Percentiles rank a stretch among this genome's conserved stretches.
phyloP scores from a whole-genome alignment of 2,113 vertebrate genomes.

The Podarcis muralis region DNA sequence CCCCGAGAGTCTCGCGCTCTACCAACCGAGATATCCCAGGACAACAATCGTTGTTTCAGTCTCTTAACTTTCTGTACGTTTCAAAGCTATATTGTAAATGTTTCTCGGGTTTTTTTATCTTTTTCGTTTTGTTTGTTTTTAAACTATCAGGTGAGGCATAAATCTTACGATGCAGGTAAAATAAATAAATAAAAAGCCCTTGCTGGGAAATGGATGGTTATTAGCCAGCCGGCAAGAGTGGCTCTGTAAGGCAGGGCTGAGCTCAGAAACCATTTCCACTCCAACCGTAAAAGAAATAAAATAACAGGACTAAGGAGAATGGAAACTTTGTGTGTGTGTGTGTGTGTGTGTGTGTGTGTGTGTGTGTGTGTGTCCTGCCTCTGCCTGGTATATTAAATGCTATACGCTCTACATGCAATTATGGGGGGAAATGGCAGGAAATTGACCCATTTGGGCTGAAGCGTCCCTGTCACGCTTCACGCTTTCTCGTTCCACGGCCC shows the following conservation, averaged over 20 bases:
- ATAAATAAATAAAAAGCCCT: slow-evolving; percentile 56
- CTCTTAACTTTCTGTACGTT: too few relatives aligned
- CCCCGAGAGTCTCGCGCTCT: too few relatives aligned
- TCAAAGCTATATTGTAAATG: too few relatives aligned
- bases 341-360: too few relatives aligned
- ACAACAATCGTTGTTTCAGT: too few relatives aligned
- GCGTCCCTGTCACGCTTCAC: slow-evolving; percentile 61
- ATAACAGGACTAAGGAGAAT: slow-evolving; percentile 38
- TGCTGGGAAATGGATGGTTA: slow-evolving; percentile 68
- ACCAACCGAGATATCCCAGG: too few relatives aligned
- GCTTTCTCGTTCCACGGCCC: slow-evolving; percentile 70
- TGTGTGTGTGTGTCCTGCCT: too few relatives aligned
- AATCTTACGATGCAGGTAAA: too few relatives aligned
- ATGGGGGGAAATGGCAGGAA: slow-evolving; percentile 70
- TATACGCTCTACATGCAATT: slow-evolving; percentile 62
- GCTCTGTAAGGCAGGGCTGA: slow-evolving; percentile 64
- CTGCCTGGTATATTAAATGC: slow-evolving; percentile 17
- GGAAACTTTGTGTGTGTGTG: too few relatives aligned
- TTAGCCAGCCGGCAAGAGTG: slow-evolving; percentile 68
- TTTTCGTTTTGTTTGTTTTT: too few relatives aligned
- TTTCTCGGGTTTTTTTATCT: too few relatives aligned
- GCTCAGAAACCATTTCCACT: slow-evolving; percentile 65
- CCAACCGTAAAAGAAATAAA: slow-evolving; percentile 66
- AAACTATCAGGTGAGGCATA: too few relatives aligned
- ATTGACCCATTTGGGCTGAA: slow-evolving; percentile 69